Evolutionary conservation across 2,888 invertebrate species (phyloP).

Genomic region (Branchellion lobata): DNA sequence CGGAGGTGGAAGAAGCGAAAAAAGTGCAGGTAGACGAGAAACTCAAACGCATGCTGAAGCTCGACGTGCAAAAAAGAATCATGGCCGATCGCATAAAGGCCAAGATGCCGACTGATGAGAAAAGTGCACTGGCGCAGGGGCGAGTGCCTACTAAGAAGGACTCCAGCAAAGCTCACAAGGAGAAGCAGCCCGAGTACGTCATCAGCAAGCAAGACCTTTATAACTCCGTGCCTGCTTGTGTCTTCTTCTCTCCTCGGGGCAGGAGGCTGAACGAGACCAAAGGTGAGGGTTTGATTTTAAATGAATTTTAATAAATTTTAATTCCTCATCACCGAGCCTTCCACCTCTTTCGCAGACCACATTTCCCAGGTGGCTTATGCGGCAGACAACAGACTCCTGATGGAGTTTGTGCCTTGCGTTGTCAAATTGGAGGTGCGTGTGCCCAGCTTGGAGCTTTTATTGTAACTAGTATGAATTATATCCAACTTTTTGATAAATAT

Average conservation of each 20-base stretch:
- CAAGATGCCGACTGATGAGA: no score
- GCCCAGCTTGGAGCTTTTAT: no score
- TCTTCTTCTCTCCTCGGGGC: background rate
- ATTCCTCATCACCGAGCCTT: no score
- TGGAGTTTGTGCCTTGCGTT: conserved; percentile 7
- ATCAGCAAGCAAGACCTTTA: background rate
- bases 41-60: no score
- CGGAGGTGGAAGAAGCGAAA: no score
- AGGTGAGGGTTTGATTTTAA: background rate
- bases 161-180: no score
- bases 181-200: no score
- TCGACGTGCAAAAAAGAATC: no score
- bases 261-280: conserved; percentile 36
- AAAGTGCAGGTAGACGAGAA: no score
- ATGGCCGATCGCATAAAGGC: no score
- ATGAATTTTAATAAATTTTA: background rate
- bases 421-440: conserved; percentile 12
- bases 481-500: background rate
- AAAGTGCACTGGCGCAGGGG: no score
- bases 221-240: background rate
- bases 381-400: conserved; percentile 13
- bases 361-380: conserved; percentile 14
- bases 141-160: no score
- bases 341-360: conserved; percentile 22
- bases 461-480: background rate